Percentiles rank a stretch among this genome's conserved stretches.
Conservation (phyloP, 2,888 invertebrate genomes). For the Ryuthela nishihirai region DNA sequence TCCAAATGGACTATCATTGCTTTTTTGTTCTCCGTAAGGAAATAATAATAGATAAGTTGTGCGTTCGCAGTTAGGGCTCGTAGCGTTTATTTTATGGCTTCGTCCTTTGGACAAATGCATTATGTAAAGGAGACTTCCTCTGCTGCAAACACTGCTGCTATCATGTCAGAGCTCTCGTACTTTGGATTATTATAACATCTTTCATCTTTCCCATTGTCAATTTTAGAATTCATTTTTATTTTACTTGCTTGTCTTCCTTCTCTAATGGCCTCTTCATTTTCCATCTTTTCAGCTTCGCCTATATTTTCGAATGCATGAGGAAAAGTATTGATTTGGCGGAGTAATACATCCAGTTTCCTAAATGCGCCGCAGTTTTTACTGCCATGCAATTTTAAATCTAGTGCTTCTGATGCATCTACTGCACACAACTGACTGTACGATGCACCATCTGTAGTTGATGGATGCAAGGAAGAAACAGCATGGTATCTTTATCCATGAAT, state of each 20-base stretch:
- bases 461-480: conserved; percentile 25
- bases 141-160: conserved; percentile 30
- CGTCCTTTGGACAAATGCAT: conserved; percentile 37
- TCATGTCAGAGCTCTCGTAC: conserved; percentile 2
- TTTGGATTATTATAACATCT: conserved; percentile 7
- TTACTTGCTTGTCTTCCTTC: background rate
- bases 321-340: conserved; percentile 26
- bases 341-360: conserved; percentile 9
- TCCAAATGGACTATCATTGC: conserved; percentile 6
- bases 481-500: conserved; percentile 43
- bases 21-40: conserved; percentile 41
- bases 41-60: conserved; percentile 43
- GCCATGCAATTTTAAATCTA: conserved; percentile 6
- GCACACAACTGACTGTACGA: conserved; percentile 35
- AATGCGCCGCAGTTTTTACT: conserved; percentile 20
- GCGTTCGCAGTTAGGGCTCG: conserved; percentile 41
- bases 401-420: conserved; percentile 32
- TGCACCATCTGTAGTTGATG: background rate
- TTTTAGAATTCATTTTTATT: conserved; percentile 1
- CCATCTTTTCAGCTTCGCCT: conserved; percentile 31
- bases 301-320: conserved; percentile 41
- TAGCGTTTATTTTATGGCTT: conserved; percentile 7
- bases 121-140: conserved; percentile 38
- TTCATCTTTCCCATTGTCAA: background rate
- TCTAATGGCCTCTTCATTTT: conserved; percentile 1